A percentile compares a stretch with the other conserved stretches of the same genome.
Evolutionary conservation across 2,797 vertebrate genomes (phyloP).

Genomic region (Oryzias sinensis): DNA sequence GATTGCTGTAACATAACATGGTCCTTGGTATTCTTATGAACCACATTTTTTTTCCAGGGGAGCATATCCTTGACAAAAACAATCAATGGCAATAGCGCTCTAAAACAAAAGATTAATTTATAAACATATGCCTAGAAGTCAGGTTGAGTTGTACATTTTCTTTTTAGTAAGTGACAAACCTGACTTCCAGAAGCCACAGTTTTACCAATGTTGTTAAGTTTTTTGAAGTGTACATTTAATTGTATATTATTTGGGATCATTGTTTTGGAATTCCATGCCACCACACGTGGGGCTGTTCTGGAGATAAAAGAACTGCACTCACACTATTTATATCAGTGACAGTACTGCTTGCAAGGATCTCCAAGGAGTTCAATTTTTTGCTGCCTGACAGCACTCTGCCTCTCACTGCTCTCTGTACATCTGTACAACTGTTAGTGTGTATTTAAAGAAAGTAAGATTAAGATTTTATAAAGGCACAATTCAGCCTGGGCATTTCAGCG

Average conservation of each 20-base stretch:
- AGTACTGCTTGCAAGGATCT: constrained; percentile 78
- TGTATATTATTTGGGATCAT: too few relatives aligned
- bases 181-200: not conserved
- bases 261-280: constrained; percentile 33
- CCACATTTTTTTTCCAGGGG: constrained; percentile 37
- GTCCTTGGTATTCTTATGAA: constrained; percentile 40
- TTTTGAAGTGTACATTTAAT: too few relatives aligned
- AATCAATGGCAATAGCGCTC: constrained; percentile 60
- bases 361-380: constrained; percentile 75
- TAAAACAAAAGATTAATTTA: constrained; percentile 37
- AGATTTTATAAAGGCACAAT: constrained; percentile 84
- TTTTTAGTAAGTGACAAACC: not conserved
- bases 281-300: constrained; percentile 43
- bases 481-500: constrained; percentile 75
- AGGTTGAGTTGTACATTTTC: not conserved
- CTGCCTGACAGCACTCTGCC: constrained; percentile 79
- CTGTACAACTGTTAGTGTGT: constrained; percentile 72
- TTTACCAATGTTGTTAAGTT: too few relatives aligned
- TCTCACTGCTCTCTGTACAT: constrained; percentile 75
- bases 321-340: constrained; percentile 87
- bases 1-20: constrained; percentile 69
- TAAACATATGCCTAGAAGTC: constrained; percentile 21
- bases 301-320: constrained; percentile 76
- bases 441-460: constrained; percentile 86
- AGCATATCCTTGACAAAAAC: constrained; percentile 48